Evolutionary conservation across 2,113 vertebrate genomes (phyloP).

Genomic region (Pseudolaguvia tuberculata): DNA sequence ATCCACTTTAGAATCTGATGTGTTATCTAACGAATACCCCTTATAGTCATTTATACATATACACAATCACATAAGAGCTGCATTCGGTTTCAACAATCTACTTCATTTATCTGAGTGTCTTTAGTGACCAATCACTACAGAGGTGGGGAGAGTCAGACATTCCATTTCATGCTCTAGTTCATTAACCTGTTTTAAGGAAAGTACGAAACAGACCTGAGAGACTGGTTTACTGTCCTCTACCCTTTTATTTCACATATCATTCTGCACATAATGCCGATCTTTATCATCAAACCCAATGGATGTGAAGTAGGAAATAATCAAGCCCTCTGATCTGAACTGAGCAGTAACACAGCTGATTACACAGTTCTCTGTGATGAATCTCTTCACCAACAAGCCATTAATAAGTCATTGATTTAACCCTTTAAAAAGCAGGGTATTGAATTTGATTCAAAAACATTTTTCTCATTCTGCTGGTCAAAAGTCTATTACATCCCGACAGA

Average conservation of each 20-base stretch:
- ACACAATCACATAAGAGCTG: too few relatives aligned
- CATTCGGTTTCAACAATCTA: too few relatives aligned
- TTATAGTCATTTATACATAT: not conserved
- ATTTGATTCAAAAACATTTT: too few relatives aligned
- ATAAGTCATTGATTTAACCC: not conserved
- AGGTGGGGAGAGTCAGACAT: not conserved
- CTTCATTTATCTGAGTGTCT: not conserved
- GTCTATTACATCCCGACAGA: too few relatives aligned
- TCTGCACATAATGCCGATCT: not conserved
- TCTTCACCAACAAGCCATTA: not conserved
- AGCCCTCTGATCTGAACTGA: constrained; percentile 20
- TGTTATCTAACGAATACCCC: not conserved
- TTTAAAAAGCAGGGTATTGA: too few relatives aligned
- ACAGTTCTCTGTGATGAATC: not conserved
- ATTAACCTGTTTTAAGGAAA: not conserved
- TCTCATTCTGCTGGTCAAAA: too few relatives aligned
- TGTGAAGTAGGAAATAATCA: not conserved
- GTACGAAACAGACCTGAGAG: not conserved
- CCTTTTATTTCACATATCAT: not conserved
- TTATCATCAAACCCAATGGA: not conserved
- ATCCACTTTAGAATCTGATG: not conserved
- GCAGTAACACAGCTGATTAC: constrained; percentile 8
- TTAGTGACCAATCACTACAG: not conserved
- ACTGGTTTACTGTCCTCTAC: not conserved
- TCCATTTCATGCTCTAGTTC: not conserved